A percentile compares a stretch with the other conserved stretches of the same genome.
phyloP scores from a whole-genome alignment of 2,113 vertebrate species.

The Xiphophorus couchianus region DNA sequence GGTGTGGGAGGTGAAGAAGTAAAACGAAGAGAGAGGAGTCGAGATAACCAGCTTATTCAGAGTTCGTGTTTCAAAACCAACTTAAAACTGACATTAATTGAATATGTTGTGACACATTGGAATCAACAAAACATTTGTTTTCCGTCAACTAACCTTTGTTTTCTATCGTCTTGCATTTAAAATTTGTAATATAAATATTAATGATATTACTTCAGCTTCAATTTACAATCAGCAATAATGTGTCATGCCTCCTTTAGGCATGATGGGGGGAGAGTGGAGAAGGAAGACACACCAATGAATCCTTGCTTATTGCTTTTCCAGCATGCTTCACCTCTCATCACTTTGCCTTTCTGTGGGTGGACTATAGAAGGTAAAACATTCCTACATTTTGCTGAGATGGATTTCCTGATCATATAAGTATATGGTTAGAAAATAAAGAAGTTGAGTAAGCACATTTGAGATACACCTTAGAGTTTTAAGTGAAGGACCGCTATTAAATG shows the following conservation, averaged over 20 bases:
- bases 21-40: neutral
- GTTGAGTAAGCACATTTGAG: neutral
- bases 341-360: neutral
- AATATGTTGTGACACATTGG: neutral
- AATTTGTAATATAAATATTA: too few relatives aligned
- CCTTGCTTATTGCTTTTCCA: neutral
- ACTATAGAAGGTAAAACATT: neutral
- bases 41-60: neutral
- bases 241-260: neutral
- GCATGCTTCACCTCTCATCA: neutral
- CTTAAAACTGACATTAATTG: neutral
- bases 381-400: neutral
- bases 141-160: neutral
- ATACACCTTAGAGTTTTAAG: neutral
- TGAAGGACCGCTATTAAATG: neutral
- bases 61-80: neutral
- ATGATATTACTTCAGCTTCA: neutral
- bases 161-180: neutral
- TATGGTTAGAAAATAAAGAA: neutral
- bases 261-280: too few relatives aligned
- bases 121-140: neutral
- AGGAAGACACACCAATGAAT: neutral
- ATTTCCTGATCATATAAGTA: neutral
- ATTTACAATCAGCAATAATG: neutral
- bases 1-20: neutral